phyloP scores from a whole-genome alignment of 1,140 invertebrate genomes.

The Caerostris darwini region DNA sequence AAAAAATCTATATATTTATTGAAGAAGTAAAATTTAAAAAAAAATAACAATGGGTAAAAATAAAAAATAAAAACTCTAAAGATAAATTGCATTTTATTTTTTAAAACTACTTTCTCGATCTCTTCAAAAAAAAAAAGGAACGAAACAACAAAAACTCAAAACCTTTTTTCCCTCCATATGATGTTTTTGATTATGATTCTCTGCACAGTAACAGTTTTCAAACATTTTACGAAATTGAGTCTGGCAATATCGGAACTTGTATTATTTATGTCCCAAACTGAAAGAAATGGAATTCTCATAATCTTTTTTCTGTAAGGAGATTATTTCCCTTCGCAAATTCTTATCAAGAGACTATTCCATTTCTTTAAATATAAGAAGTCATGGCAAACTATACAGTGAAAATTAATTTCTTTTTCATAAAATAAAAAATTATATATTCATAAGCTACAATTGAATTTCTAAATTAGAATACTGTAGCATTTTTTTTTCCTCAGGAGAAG shows the following conservation, averaged over 20 bases:
- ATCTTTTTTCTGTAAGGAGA: not conserved
- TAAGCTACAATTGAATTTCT: too few relatives aligned
- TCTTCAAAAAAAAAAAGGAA: not conserved
- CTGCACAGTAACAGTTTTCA: constrained; percentile 59
- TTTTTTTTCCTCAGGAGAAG: too few relatives aligned
- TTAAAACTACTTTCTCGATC: constrained; percentile 3
- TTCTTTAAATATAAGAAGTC: not conserved
- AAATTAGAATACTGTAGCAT: too few relatives aligned
- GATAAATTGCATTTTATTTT: constrained; percentile 40
- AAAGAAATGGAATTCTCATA: constrained; percentile 4
- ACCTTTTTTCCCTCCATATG: not conserved
- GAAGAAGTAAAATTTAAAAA: constrained; percentile 35
- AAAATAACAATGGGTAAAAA: not conserved
- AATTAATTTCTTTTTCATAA: too few relatives aligned
- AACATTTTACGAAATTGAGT: constrained; percentile 65
- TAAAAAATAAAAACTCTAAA: constrained; percentile 4
- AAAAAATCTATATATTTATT: constrained; percentile 46
- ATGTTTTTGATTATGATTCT: constrained; percentile 57
- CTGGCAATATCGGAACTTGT: constrained; percentile 25
- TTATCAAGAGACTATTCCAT: not conserved
- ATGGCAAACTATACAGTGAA: too few relatives aligned
- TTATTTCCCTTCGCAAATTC: not conserved
- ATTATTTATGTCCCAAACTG: not conserved
- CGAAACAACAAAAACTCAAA: too few relatives aligned
- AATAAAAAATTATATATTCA: too few relatives aligned